Base-by-base conservation (phyloP, 2,888 invertebrate genomes). In the Polyommatus icarus region DNA sequence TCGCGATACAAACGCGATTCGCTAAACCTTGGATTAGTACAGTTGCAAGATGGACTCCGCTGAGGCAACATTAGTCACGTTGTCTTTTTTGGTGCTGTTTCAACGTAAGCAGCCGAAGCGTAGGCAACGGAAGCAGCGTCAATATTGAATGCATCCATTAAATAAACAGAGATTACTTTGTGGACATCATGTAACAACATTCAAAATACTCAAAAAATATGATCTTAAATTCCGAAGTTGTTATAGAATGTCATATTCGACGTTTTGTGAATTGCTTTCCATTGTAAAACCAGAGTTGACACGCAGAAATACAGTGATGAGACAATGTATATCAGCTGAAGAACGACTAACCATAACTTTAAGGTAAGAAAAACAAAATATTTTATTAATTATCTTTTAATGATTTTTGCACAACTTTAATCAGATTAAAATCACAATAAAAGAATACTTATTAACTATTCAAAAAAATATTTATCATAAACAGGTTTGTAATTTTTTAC, bases 111-210 rank as follows among this genome's bases (percentile, higher is more conserved):
- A 50, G 12, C 50, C 50, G 50, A 50, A 50, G 50, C 72, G n/a
- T 40, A 18, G 72, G 72, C 40, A 72, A 72, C 72, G 40, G 32
- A 40, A 72, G 72, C 72, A 72, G 36, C 72, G 72, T 72, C 36
- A 36, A 36, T 36, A 36, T 36, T 36, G 36, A 6, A 36, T 50
- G 50, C 50, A 36, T 36, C 50, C 50, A 50, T 18, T 4, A 6
- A 36, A 36, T 57, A 57, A 57, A 57, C 6, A 57, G 57, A 57
- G 57, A 57, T 57, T 57, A n/a, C 50, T 50, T 50, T 15, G 57
- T 57, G 57, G 57, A 18, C 57, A 57, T 57, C 18, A 57, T 57
- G 18, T 18, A 18, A 57, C 73, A 46, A 73, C 50, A n/a, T 73
- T 73, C 15, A 73, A 73, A 73, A 73, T 73, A 73, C 50, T 20